A percentile compares a stretch with the other conserved stretches of the same genome.
Conservation (phyloP, 1,140 invertebrate genomes). For the Pachypeltis micranthus region DNA sequence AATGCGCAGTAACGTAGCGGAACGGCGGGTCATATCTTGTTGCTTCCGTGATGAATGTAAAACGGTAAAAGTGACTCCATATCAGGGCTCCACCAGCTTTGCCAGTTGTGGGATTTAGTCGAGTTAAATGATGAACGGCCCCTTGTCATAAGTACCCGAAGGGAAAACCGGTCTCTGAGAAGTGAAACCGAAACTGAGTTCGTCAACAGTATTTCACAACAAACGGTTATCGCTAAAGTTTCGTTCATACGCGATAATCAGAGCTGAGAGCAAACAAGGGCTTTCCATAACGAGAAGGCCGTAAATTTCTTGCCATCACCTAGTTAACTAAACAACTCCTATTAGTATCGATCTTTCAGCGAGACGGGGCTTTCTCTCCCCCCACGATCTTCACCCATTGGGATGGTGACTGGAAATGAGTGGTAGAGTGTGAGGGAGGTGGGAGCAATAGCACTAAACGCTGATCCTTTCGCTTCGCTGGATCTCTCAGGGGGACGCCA, state of each 20-base stretch:
- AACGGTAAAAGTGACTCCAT: neutral
- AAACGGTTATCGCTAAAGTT: conserved; percentile 9
- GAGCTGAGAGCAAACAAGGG: conserved; percentile 4
- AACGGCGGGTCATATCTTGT: too few relatives aligned
- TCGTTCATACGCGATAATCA: conserved; percentile 8
- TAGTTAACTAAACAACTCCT: neutral
- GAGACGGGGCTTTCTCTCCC: too few relatives aligned
- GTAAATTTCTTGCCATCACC: conserved; percentile 5
- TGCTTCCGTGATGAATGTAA: neutral
- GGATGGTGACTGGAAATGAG: too few relatives aligned
- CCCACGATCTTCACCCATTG: too few relatives aligned
- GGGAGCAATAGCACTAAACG: too few relatives aligned
- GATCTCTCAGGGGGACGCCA: too few relatives aligned
- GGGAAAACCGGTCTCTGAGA: neutral
- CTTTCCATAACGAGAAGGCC: neutral
- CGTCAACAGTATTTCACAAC: conserved; percentile 8
- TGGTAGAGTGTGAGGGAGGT: too few relatives aligned
- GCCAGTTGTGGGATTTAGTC: neutral
- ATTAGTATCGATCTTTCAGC: conserved; percentile 5
- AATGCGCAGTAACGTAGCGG: too few relatives aligned
- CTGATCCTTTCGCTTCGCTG: too few relatives aligned
- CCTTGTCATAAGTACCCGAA: conserved; percentile 4
- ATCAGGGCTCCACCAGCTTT: neutral
- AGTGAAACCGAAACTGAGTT: neutral
- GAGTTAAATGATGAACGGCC: neutral